A percentile compares a stretch with the other conserved stretches of the same genome.
These are phyloP conservation scores for Sphaerophoria rueppellii DNA, from an alignment of 2,888 invertebrate genomes.

Conservation along the genomic window DNA sequence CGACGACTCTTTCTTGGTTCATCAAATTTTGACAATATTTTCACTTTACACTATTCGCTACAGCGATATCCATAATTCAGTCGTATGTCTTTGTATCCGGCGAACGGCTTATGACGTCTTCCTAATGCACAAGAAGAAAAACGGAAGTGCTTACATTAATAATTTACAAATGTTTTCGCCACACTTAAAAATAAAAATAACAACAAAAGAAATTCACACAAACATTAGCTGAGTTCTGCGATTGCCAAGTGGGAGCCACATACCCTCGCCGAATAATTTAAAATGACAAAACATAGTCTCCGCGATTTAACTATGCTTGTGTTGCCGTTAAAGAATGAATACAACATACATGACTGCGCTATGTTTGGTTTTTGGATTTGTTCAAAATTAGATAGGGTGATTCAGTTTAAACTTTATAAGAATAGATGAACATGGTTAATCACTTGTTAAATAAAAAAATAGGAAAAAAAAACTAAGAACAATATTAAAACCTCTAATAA, in stretches of 20 bases:
- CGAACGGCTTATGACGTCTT: conserved; percentile 40
- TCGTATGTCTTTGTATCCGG: conserved; percentile 44
- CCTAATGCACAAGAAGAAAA: conserved; percentile 29
- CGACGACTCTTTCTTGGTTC: background rate
- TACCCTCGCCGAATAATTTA: conserved; percentile 68
- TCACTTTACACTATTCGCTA: conserved; percentile 2
- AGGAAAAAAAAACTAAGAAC: background rate
- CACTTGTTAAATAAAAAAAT: background rate
- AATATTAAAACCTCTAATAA: no score
- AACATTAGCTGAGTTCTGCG: conserved; percentile 16
- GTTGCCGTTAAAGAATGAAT: background rate
- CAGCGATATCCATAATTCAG: conserved; percentile 10
- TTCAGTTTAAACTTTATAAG: background rate
- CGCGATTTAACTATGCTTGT: background rate
- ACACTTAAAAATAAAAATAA: conserved; percentile 30
- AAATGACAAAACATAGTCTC: conserved; percentile 68
- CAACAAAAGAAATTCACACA: conserved; percentile 10
- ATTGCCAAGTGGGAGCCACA: conserved; percentile 25
- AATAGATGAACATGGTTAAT: no score
- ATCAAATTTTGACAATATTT: conserved; percentile 24
- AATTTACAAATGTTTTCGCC: conserved; percentile 71
- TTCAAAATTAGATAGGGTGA: conserved; percentile 42
- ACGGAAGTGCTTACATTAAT: conserved; percentile 69
- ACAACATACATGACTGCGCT: conserved; percentile 54
- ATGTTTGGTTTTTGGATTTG: conserved; percentile 47